Evolutionary conservation across 2,888 invertebrate species (phyloP).

Genomic region (Holacanthella duospinosa): DNA sequence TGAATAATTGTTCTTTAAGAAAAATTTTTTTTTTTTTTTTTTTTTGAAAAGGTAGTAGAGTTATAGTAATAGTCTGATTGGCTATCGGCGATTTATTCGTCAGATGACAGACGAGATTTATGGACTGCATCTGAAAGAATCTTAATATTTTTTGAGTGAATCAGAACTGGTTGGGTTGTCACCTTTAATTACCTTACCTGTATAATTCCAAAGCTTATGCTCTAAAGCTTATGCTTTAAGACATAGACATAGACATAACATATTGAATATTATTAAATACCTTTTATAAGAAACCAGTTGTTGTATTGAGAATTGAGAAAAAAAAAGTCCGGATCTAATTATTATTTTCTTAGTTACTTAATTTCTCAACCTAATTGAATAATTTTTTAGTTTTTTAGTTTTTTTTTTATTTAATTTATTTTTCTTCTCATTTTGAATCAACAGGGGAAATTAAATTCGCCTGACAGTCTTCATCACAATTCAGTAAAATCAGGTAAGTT

Average conservation of each 20-base stretch:
- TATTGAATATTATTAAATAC: too few species aligned
- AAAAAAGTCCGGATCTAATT: too few species aligned
- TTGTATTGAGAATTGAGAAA: neutral
- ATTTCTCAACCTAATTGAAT: neutral
- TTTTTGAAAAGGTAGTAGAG: too few species aligned
- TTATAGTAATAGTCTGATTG: neutral
- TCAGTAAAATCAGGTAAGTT: constrained; percentile 42
- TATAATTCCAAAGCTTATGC: too few species aligned
- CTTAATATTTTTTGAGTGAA: neutral
- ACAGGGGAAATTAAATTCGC: constrained; percentile 55
- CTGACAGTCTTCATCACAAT: constrained; percentile 47
- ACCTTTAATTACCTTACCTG: neutral
- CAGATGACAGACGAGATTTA: neutral
- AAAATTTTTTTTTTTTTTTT: too few species aligned
- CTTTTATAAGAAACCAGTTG: too few species aligned
- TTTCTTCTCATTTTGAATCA: constrained; percentile 39
- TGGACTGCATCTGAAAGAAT: neutral
- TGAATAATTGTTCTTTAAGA: too few species aligned
- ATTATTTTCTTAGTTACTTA: too few species aligned
- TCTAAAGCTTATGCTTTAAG: too few species aligned
- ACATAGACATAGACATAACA: too few species aligned
- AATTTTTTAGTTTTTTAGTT: too few species aligned
- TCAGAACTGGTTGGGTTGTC: constrained; percentile 3
- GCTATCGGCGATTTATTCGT: neutral
- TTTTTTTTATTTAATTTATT: constrained; percentile 3